Percentiles rank a stretch among this genome's conserved stretches.
These are phyloP conservation scores for Danio choprae DNA, from an alignment of 2,797 vertebrate species.

Conservation along the genomic window DNA sequence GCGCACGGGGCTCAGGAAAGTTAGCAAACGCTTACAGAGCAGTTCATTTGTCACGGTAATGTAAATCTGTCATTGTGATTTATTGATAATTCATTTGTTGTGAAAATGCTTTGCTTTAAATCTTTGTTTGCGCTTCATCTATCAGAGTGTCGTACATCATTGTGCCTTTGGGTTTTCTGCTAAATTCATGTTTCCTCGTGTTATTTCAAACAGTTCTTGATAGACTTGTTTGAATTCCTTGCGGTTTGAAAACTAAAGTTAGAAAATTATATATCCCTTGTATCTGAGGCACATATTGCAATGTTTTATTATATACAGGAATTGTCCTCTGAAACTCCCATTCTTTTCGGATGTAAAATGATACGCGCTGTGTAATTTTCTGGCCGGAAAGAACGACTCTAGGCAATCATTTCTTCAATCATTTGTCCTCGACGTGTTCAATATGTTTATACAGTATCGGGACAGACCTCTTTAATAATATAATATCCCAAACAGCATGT, in stretches of 20 bases:
- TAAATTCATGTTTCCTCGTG: slow-evolving; percentile 51
- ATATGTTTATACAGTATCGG: slow-evolving; percentile 24
- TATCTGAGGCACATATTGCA: slow-evolving; percentile 56
- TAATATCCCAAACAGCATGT: slow-evolving; percentile 42
- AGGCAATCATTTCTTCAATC: slow-evolving; percentile 54
- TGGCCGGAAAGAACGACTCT: slow-evolving; percentile 51
- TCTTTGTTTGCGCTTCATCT: slow-evolving; percentile 58
- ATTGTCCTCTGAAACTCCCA: slow-evolving; percentile 49
- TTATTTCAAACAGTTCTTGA: slow-evolving; percentile 54
- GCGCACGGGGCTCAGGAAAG: slow-evolving; percentile 31
- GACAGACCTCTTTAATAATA: slow-evolving; percentile 34
- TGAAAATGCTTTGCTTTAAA: slow-evolving; percentile 51
- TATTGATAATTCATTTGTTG: slow-evolving; percentile 61
- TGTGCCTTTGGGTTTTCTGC: slow-evolving; percentile 49
- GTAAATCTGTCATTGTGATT: slow-evolving; percentile 64
- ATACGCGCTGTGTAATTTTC: slow-evolving; percentile 59
- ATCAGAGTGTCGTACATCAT: slow-evolving; percentile 51
- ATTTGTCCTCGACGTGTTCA: slow-evolving; percentile 45
- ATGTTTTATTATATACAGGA: slow-evolving; percentile 60
- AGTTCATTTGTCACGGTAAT: slow-evolving; percentile 59
- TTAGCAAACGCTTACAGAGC: slow-evolving; percentile 47
- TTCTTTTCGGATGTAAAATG: slow-evolving; percentile 50
- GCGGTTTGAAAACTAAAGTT: slow-evolving; percentile 58
- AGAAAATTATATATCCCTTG: slow-evolving; percentile 59
- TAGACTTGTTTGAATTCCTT: slow-evolving; percentile 52